phyloP scores from a whole-genome alignment of 2,113 vertebrate species.

The Stomatorhinus ivindoensis region DNA sequence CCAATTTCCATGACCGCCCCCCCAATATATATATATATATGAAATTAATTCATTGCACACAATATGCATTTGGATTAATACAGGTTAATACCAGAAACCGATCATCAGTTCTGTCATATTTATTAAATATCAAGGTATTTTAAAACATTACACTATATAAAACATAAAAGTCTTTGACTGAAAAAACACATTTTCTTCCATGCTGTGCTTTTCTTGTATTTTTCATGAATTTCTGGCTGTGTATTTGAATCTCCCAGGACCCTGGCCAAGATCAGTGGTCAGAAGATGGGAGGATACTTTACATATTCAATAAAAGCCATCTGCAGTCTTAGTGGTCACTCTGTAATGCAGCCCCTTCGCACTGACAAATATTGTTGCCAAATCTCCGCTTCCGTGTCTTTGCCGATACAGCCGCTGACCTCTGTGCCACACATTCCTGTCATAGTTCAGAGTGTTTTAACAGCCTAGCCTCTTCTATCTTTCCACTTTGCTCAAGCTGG shows the following conservation, averaged over 20 bases:
- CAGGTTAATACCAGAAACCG: background rate
- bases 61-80: background rate
- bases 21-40: background rate
- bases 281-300: background rate
- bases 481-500: slow-evolving; percentile 38
- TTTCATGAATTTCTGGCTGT: background rate
- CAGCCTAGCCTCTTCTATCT: slow-evolving; percentile 29
- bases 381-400: slow-evolving; percentile 23
- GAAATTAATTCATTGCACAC: background rate
- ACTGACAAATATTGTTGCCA: background rate
- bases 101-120: background rate
- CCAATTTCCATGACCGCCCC: background rate
- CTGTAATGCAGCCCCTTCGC: background rate
- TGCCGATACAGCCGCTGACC: slow-evolving; percentile 35
- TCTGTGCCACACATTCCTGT: slow-evolving; percentile 48
- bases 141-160: background rate
- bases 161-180: background rate
- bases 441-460: slow-evolving; percentile 53
- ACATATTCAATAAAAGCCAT: background rate
- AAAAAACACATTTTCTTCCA: background rate
- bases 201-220: background rate
- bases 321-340: background rate
- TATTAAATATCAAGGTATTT: background rate
- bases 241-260: background rate
- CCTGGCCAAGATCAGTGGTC: background rate